These are phyloP conservation scores for Epirrhoe tristata DNA, from an alignment of 2,888 invertebrate genomes.

Conservation along the genomic window DNA sequence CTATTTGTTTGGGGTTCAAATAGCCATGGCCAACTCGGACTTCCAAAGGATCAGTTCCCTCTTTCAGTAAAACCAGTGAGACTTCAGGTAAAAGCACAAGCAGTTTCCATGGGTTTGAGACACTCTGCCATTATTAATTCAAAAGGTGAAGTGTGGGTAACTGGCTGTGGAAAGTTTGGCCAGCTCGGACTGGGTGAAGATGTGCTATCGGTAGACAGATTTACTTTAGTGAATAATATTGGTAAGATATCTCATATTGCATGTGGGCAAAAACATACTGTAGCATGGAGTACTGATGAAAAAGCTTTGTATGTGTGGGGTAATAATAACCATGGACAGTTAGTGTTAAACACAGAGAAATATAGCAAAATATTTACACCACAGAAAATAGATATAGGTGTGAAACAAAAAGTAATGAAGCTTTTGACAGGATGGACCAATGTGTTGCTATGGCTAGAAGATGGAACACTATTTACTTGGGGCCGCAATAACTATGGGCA, in stretches of 20 bases:
- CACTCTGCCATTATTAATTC: constrained; percentile 88
- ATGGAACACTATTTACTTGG: constrained; percentile 89
- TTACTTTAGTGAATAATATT: constrained; percentile 83
- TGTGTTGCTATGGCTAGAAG: constrained; percentile 86
- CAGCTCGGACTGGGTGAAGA: constrained; percentile 87
- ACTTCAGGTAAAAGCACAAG: constrained; percentile 80
- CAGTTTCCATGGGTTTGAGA: constrained; percentile 88
- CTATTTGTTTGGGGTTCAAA: constrained; percentile 95
- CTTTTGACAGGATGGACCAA: constrained; percentile 93
- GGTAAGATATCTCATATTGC: constrained; percentile 86
- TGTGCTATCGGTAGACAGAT: constrained; percentile 66
- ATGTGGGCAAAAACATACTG: constrained; percentile 93
- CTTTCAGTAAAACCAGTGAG: constrained; percentile 68
- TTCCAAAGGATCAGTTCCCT: constrained; percentile 80
- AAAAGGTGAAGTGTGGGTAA: constrained; percentile 86
- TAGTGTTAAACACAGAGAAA: constrained; percentile 85
- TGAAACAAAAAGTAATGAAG: constrained; percentile 82
- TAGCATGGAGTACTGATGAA: constrained; percentile 82
- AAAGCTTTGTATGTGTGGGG: constrained; percentile 91
- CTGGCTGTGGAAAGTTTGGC: constrained; percentile 89
- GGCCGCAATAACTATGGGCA: constrained; percentile 94
- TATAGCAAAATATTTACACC: constrained; percentile 81
- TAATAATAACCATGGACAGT: constrained; percentile 93
- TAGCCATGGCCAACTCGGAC: constrained; percentile 90
- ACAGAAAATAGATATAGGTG: constrained; percentile 83